These are phyloP conservation scores for Oryzias javanicus DNA, from an alignment of 2,113 vertebrate genomes.

Conservation along the genomic window DNA sequence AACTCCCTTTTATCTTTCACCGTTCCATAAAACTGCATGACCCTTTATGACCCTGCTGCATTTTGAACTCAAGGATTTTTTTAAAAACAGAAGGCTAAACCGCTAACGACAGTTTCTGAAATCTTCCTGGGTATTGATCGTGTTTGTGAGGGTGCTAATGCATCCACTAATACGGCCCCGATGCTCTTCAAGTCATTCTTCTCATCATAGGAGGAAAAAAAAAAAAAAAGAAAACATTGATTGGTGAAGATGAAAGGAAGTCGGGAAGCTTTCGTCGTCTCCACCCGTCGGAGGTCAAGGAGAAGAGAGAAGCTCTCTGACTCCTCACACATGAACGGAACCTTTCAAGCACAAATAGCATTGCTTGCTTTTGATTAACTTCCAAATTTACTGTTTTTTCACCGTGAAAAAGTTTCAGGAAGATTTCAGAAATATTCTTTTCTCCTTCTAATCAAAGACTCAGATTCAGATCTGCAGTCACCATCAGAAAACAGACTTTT, in stretches of 20 bases:
- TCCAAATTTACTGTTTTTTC: too few species aligned
- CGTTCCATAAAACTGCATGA: too few species aligned
- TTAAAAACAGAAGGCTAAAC: conserved; percentile 1
- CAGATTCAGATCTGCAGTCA: too few species aligned
- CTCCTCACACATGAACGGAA: neutral
- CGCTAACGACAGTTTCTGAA: conserved; percentile 34
- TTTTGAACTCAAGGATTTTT: too few species aligned
- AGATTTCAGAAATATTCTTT: too few species aligned
- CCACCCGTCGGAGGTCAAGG: conserved; percentile 40
- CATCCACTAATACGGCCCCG: conserved; percentile 30
- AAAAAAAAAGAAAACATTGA: conserved; percentile 39
- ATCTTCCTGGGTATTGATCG: conserved; percentile 59
- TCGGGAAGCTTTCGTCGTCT: conserved; percentile 16
- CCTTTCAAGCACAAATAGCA: neutral
- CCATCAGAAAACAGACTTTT: too few species aligned
- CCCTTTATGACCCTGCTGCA: too few species aligned
- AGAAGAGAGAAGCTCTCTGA: neutral
- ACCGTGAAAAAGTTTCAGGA: too few species aligned
- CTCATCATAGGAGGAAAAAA: conserved; percentile 44
- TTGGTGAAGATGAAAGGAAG: conserved; percentile 53
- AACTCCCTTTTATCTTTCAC: too few species aligned
- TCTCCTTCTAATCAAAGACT: too few species aligned
- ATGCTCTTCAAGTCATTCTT: conserved; percentile 46
- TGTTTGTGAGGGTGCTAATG: conserved; percentile 20
- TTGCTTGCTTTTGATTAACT: too few species aligned